phyloP scores from a whole-genome alignment of 2,888 invertebrate species.

The Stenurella melanura region DNA sequence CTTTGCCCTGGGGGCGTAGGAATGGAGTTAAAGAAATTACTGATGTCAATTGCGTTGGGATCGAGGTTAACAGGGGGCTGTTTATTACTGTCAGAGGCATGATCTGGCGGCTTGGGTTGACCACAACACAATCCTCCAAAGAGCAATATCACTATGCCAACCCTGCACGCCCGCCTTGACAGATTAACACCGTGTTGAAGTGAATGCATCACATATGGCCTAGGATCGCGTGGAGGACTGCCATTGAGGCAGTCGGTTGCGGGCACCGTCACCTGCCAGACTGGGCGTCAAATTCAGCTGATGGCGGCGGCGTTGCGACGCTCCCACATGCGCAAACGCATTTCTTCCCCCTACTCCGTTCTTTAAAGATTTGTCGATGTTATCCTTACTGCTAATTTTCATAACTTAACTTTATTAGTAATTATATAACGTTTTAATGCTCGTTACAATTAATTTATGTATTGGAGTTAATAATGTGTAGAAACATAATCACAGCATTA shows the following conservation, averaged over 20 bases:
- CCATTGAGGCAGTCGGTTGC: conserved; percentile 60
- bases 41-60: conserved; percentile 56
- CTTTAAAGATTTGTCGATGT: conserved; percentile 26
- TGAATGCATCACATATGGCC: conserved; percentile 75
- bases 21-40: conserved; percentile 54
- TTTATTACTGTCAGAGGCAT: conserved; percentile 59
- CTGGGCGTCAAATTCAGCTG: conserved; percentile 67
- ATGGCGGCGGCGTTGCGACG: conserved; percentile 60
- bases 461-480: too few relatives aligned
- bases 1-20: conserved; percentile 45
- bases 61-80: conserved; percentile 57
- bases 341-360: neutral
- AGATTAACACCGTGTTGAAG: conserved; percentile 82
- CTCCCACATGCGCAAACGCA: conserved; percentile 53
- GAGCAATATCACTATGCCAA: conserved; percentile 57
- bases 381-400: conserved; percentile 8
- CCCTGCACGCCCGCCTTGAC: conserved; percentile 82
- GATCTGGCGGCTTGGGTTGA: conserved; percentile 60
- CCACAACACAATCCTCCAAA: conserved; percentile 63
- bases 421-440: neutral
- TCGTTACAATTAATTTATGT: neutral
- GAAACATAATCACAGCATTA: too few relatives aligned
- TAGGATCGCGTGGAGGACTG: conserved; percentile 61
- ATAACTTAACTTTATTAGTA: neutral
- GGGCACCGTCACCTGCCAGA: conserved; percentile 69